Percentiles rank a stretch among this genome's conserved stretches.
These are phyloP conservation scores for Burhinus oedicnemus DNA, from an alignment of 2,113 vertebrate species.

Conservation along the genomic window DNA sequence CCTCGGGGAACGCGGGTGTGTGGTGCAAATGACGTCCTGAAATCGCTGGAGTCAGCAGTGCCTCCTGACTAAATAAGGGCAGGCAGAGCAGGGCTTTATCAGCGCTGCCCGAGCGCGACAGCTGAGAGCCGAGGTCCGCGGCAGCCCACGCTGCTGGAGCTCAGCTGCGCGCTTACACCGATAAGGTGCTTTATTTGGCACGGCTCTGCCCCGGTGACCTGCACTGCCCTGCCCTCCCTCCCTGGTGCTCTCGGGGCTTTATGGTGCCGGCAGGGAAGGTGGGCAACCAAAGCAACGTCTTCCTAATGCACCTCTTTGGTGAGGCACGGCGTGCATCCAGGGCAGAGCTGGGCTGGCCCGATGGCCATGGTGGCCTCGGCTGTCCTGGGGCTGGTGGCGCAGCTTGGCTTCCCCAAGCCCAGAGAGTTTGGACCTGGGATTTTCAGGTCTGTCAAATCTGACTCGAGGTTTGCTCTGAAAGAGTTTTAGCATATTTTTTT, in stretches of 20 bases:
- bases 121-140: conserved; percentile 69
- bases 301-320: neutral
- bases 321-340: neutral
- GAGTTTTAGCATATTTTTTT: neutral
- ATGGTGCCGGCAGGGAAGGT: neutral
- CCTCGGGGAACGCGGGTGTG: conserved; percentile 54
- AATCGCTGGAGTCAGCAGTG: conserved; percentile 78
- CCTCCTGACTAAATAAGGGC: conserved; percentile 91
- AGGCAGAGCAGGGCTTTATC: conserved; percentile 81
- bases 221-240: neutral
- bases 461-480: neutral
- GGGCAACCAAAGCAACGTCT: neutral
- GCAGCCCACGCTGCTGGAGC: conserved; percentile 13
- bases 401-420: neutral
- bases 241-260: neutral
- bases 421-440: neutral
- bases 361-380: neutral
- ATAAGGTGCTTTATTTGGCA: neutral
- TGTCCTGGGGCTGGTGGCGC: neutral
- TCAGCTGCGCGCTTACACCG: fast-evolving
- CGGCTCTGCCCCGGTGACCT: neutral
- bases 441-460: neutral
- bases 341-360: neutral
- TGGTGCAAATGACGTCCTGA: conserved; percentile 85
- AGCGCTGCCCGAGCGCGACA: conserved; percentile 78